Evolutionary conservation across 2,888 invertebrate species (phyloP).

Genomic region (Metallyticus violacea): DNA sequence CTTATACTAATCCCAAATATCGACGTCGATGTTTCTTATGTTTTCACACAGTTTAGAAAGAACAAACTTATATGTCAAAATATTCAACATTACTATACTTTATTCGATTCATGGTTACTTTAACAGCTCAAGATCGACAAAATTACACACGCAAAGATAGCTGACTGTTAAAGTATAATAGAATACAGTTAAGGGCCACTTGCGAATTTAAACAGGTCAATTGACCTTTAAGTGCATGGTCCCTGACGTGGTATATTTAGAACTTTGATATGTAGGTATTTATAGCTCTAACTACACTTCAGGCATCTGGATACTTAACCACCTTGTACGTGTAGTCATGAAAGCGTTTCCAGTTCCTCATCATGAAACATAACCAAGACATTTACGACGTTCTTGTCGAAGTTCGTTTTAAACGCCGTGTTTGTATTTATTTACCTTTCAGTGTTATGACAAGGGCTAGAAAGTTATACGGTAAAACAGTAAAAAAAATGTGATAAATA

Average conservation of each 20-base stretch:
- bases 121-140: background rate
- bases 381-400: too few species aligned
- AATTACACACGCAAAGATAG: background rate
- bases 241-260: background rate
- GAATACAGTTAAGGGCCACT: background rate
- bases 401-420: too few species aligned
- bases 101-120: background rate
- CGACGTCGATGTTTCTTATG: too few species aligned
- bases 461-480: too few species aligned
- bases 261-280: background rate
- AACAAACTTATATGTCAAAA: too few species aligned
- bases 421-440: too few species aligned
- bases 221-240: background rate
- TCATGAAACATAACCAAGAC: too few species aligned
- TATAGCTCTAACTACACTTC: background rate
- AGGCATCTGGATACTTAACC: background rate
- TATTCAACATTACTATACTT: background rate
- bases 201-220: background rate
- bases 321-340: background rate
- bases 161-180: background rate
- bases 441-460: too few species aligned
- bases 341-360: too few species aligned
- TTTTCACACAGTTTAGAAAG: too few species aligned
- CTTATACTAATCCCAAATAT: too few species aligned
- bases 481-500: too few species aligned